Conservation (phyloP, 2,888 invertebrate genomes). For the Eupithecia insigniata region DNA sequence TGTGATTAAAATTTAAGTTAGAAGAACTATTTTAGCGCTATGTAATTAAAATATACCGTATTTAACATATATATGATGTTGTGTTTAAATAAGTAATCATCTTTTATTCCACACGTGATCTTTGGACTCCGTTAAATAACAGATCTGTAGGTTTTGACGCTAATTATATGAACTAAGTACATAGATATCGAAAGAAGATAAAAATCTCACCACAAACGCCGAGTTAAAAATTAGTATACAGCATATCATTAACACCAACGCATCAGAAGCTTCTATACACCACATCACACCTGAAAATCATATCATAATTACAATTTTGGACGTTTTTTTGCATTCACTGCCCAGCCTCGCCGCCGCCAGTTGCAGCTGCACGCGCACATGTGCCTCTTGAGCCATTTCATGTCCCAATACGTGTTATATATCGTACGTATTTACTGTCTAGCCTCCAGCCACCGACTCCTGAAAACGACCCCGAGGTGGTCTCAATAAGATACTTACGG, state of each 20-base stretch:
- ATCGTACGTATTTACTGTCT: no score
- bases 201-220: conserved; percentile 64
- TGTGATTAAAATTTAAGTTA: conserved; percentile 83
- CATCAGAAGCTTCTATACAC: conserved; percentile 75
- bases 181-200: neutral
- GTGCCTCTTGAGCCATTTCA: no score
- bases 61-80: neutral
- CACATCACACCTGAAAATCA: conserved; percentile 66
- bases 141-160: no score
- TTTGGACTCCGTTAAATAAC: no score
- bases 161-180: neutral
- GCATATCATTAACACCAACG: conserved; percentile 66
- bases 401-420: no score
- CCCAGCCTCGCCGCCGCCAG: no score
- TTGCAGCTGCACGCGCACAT: no score
- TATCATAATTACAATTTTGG: no score
- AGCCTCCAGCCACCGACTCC: no score
- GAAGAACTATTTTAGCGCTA: neutral
- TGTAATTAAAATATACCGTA: neutral
- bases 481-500: conserved; percentile 58
- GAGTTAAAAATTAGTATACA: conserved; percentile 70
- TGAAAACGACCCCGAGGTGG: neutral
- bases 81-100: neutral
- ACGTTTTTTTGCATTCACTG: no score
- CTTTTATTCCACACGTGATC: neutral